These are phyloP conservation scores for Nycteola revayana DNA, from an alignment of 2,888 invertebrate species.

Conservation along the genomic window DNA sequence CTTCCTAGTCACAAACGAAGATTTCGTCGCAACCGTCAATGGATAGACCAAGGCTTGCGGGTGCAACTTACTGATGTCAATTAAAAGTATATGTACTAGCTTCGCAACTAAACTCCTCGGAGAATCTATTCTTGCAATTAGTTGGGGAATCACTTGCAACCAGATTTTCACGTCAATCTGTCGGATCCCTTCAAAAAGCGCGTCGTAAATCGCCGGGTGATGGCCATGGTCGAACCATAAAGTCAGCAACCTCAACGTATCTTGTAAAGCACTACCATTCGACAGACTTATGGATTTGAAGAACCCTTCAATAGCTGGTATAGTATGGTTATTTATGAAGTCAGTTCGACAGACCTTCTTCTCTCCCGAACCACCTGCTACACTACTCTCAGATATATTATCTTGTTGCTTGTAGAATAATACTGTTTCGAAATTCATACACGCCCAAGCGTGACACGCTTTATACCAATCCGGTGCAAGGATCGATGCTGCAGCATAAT, in stretches of 20 bases:
- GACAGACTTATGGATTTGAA: constrained; percentile 97
- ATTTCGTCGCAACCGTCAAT: constrained; percentile 97
- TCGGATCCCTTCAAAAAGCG: constrained; percentile 94
- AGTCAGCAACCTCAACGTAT: constrained; percentile 95
- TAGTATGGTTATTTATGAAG: constrained; percentile 84
- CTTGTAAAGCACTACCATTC: constrained; percentile 95
- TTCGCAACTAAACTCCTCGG: constrained; percentile 93
- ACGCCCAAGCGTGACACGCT: constrained; percentile 99
- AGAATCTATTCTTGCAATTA: constrained; percentile 98
- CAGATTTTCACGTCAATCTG: constrained; percentile 98
- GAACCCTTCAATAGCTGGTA: constrained; percentile 97
- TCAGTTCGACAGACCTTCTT: constrained; percentile 69
- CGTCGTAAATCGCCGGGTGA: constrained; percentile 95
- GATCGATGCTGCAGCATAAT: constrained; percentile 91
- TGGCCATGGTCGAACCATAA: constrained; percentile 99
- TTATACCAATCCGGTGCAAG: constrained; percentile 96
- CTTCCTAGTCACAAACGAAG: constrained; percentile 90
- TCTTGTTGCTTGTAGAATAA: constrained; percentile 82
- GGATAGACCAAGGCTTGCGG: constrained; percentile 99
- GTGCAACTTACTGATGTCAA: constrained; percentile 98
- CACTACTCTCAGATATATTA: constrained; percentile 67
- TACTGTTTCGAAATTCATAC: constrained; percentile 98
- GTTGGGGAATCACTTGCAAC: constrained; percentile 99
- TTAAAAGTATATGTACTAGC: constrained; percentile 94
- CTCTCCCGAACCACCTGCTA: constrained; percentile 67